Base-by-base conservation (phyloP, 2,113 vertebrate genomes). In the Python bivittatus region DNA sequence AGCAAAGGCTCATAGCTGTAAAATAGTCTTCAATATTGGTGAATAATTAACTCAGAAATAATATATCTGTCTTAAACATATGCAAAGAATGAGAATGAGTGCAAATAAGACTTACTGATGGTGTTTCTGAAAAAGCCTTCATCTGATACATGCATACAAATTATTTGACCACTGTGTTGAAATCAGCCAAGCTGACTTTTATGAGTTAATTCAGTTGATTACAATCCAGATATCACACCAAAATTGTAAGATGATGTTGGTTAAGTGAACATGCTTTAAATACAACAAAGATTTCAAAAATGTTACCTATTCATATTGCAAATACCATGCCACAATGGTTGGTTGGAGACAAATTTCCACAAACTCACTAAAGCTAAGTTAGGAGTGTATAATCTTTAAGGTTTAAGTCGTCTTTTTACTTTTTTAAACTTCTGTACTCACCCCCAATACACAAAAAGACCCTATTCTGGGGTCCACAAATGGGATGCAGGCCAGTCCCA, bases 21-120 rank as follows among this genome's bases (percentile, higher is more conserved):
- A 84, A 64, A 88, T 89, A 72, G 33, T 88, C 17, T 91, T n/a
- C 29, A 85, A 84, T 93, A 13, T 53, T 53, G 58, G 23, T 87
- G 56, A 88, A 90, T 79, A 72, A 90, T 61, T 57, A 72, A 90
- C 88, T 68, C 64, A 93, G 61, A 90, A 90, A 90, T 13, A 90
- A 38, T 56, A 68, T 72, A 90, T 91, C 44, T 91, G 27, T 27
- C 53, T 44, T 48, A 86, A 90, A 92, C 25, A 25, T 60, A 79
- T 53, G 52, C 27, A 53, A 58, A 92, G 33, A 90, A 60, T 88
- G 42, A 68, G 68, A 90, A 29, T 38, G 88, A 60, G n/a, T 54
- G 25, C 9, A 84, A 11, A 87, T 93, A 52, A 92, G n/a, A 68
- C 57, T 72, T 89, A 91, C 8, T 93, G 52, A 58, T 84, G 11